These are phyloP conservation scores for Trachymyrmex cornetzi DNA, from an alignment of 1,140 invertebrate species.

Conservation along the genomic window DNA sequence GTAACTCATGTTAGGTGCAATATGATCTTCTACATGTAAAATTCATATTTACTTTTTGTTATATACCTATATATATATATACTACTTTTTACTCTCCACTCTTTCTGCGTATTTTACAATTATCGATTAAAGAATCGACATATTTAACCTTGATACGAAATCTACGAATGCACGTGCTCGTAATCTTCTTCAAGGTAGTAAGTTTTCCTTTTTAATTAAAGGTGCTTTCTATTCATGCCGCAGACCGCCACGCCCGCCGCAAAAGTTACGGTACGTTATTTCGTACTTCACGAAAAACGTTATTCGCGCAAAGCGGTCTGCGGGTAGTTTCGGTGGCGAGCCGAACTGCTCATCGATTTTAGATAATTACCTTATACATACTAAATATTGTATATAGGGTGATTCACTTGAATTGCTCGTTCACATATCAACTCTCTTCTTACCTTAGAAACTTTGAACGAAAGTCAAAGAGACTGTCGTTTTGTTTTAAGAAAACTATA, in stretches of 20 bases:
- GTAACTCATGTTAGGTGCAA: not conserved
- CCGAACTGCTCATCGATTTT: slow-evolving; percentile 53
- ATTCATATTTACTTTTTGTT: not conserved
- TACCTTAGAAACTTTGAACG: not conserved
- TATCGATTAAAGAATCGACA: slow-evolving; percentile 36
- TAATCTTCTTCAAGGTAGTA: slow-evolving; percentile 73
- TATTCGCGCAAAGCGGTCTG: slow-evolving; percentile 63
- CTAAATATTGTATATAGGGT: slow-evolving; percentile 40
- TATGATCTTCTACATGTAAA: no score
- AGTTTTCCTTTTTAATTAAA: slow-evolving; percentile 80
- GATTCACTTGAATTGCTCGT: slow-evolving; percentile 35
- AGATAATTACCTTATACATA: slow-evolving; percentile 58
- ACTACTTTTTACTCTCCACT: not conserved
- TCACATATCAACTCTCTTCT: not conserved
- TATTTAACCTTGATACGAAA: slow-evolving; percentile 54
- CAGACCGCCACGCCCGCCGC: slow-evolving; percentile 71
- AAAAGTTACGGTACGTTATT: slow-evolving; percentile 78
- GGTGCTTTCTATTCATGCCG: slow-evolving; percentile 79
- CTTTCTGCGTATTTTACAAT: not conserved
- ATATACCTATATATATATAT: not conserved
- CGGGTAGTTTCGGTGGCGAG: slow-evolving; percentile 16
- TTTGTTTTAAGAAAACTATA: not conserved
- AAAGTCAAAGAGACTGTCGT: not conserved
- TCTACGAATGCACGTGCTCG: slow-evolving; percentile 46
- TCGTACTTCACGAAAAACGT: slow-evolving; percentile 74